These are phyloP conservation scores for Antheraea pernyi DNA, from an alignment of 1,140 invertebrate species.

Conservation along the genomic window DNA sequence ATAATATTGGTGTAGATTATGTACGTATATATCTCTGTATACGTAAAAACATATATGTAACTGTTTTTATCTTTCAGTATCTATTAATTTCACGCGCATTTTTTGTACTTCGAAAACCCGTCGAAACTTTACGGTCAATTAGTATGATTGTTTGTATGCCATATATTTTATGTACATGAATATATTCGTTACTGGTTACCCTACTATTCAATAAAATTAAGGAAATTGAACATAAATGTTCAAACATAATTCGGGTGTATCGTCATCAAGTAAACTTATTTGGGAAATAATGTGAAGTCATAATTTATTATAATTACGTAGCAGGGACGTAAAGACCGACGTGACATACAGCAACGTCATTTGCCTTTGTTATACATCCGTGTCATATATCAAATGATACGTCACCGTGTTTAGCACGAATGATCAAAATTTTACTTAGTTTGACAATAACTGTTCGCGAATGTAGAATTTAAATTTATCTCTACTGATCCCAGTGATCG, in stretches of 20 bases:
- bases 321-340: constrained; percentile 46
- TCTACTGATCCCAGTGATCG: too few species aligned
- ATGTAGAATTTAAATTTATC: too few species aligned
- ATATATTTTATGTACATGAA: too few species aligned
- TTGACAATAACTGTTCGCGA: not conserved
- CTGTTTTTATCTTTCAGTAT: too few species aligned
- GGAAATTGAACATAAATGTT: not conserved
- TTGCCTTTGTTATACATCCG: constrained; percentile 50
- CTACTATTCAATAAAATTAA: not conserved
- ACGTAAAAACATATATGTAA: too few species aligned
- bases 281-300: constrained; percentile 67
- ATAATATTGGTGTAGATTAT: too few species aligned
- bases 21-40: too few species aligned
- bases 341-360: constrained; percentile 54
- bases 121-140: too few species aligned
- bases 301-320: constrained; percentile 73
- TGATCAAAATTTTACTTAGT: not conserved
- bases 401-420: constrained; percentile 39
- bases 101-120: too few species aligned
- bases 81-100: too few species aligned
- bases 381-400: constrained; percentile 54
- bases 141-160: too few species aligned
- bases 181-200: not conserved
- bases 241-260: not conserved
- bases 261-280: constrained; percentile 18